phyloP scores from a whole-genome alignment of 2,797 vertebrate species.

The Rhinatrema bivittatum region DNA sequence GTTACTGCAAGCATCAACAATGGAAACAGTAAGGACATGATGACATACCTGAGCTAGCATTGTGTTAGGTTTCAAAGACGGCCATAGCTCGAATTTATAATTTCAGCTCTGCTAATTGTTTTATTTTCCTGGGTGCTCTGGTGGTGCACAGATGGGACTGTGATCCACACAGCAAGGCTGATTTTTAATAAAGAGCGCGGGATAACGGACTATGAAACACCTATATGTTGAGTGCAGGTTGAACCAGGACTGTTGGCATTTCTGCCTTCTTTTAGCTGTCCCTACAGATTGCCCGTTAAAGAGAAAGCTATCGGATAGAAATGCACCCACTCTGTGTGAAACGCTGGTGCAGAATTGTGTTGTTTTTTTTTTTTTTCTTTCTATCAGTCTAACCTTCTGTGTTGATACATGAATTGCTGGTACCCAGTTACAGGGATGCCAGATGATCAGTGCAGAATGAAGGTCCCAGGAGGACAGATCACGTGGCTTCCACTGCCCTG shows the following conservation, averaged over 20 bases:
- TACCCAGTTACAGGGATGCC: slow-evolving; percentile 97
- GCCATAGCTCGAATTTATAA: slow-evolving; percentile 3
- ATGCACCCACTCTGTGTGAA: slow-evolving; percentile 56
- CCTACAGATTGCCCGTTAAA: slow-evolving; percentile 47
- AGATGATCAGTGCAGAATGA: slow-evolving; percentile 95
- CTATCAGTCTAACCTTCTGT: slow-evolving; percentile 83
- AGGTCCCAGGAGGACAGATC: slow-evolving; percentile 87
- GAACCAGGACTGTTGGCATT: slow-evolving; percentile 43
- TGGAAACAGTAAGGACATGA: no score
- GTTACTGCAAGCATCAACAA: no score
- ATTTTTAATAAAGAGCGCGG: slow-evolving; percentile 30
- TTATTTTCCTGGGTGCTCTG: slow-evolving; percentile 11
- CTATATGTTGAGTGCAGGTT: slow-evolving; percentile 41
- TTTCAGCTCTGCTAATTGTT: slow-evolving; percentile 10
- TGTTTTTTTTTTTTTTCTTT: slow-evolving; percentile 41
- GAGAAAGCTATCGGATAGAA: slow-evolving; percentile 51
- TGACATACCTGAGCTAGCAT: slow-evolving; percentile 5
- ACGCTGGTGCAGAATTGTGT: slow-evolving; percentile 58
- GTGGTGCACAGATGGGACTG: slow-evolving; percentile 26
- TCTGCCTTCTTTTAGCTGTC: slow-evolving; percentile 27
- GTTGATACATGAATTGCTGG: slow-evolving; percentile 95
- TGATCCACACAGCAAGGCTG: slow-evolving; percentile 28
- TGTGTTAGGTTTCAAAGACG: background rate
- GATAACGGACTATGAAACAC: slow-evolving; percentile 41
- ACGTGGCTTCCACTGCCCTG: slow-evolving; percentile 93